Percentiles rank a stretch among this genome's conserved stretches.
These are phyloP conservation scores for Diadegma fenestrale DNA, from an alignment of 2,888 invertebrate genomes.

Conservation along the genomic window DNA sequence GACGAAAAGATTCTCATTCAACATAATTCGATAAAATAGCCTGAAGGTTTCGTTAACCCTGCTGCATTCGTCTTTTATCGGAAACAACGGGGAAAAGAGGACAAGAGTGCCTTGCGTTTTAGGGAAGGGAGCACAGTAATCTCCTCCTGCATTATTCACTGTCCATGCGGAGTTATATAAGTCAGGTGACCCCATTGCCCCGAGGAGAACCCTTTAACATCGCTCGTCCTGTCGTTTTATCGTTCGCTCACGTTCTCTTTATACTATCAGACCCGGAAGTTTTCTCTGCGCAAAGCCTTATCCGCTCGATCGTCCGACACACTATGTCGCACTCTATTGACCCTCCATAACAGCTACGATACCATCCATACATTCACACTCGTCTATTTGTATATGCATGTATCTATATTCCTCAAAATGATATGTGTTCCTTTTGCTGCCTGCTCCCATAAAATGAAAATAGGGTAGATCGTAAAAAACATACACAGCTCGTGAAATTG, in stretches of 20 bases:
- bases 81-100: conserved; percentile 17
- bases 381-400: not conserved
- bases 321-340: conserved; percentile 51
- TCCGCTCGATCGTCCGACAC: conserved; percentile 36
- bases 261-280: conserved; percentile 49
- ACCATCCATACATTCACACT: conserved; percentile 2
- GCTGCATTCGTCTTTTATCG: conserved; percentile 46
- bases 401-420: conserved; percentile 22
- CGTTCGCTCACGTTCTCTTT: conserved; percentile 62
- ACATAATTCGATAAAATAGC: not conserved
- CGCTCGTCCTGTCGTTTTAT: conserved; percentile 66
- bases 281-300: conserved; percentile 39
- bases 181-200: conserved; percentile 65
- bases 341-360: conserved; percentile 45
- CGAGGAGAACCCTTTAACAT: conserved; percentile 67
- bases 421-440: conserved; percentile 8
- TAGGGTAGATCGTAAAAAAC: conserved; percentile 48
- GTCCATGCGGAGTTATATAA: conserved; percentile 66
- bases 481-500: conserved; percentile 2
- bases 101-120: conserved; percentile 42
- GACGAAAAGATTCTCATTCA: not conserved
- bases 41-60: conserved; percentile 15
- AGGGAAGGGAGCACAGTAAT: conserved; percentile 70
- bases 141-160: conserved; percentile 75
- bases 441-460: conserved; percentile 18